phyloP scores from a whole-genome alignment of 2,113 vertebrate species.

The Amblyornis subalaris region DNA sequence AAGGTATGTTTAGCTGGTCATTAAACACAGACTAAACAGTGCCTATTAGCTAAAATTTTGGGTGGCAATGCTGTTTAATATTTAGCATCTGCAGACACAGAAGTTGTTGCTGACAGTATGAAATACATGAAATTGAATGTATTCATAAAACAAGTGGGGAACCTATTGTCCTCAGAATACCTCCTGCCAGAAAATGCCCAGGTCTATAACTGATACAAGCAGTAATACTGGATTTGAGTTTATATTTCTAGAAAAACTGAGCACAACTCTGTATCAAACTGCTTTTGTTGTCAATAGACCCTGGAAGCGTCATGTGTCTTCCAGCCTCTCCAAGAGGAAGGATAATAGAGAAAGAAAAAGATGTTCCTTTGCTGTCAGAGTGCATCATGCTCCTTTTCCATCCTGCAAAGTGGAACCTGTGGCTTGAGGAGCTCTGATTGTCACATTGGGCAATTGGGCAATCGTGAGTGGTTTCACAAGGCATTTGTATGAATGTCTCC shows the following conservation, averaged over 20 bases:
- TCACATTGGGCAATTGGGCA: constrained; percentile 21
- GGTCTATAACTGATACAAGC: neutral
- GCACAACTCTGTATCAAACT: neutral
- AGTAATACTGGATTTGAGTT: neutral
- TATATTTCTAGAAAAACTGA: neutral
- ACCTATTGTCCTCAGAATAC: neutral
- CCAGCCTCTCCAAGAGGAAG: neutral
- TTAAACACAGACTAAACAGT: neutral
- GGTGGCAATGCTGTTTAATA: neutral
- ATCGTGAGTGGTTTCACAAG: neutral
- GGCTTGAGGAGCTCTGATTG: constrained; percentile 15
- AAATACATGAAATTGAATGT: neutral
- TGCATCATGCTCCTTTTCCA: neutral
- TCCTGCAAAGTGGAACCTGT: constrained; percentile 22
- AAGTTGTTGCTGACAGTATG: neutral
- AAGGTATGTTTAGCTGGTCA: neutral
- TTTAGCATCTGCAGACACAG: neutral
- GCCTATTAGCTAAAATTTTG: neutral
- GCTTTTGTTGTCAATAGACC: constrained; percentile 1
- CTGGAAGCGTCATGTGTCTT: constrained; percentile 9
- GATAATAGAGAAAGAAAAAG: constrained; percentile 30
- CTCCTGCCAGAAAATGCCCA: neutral
- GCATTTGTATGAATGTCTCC: neutral
- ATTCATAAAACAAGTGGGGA: neutral
- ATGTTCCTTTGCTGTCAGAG: constrained; percentile 28